Evolutionary conservation across 2,888 invertebrate genomes (phyloP), one percentile per base, ranked within the genome.

Genomic region (Diachrysia chrysitis): DNA sequence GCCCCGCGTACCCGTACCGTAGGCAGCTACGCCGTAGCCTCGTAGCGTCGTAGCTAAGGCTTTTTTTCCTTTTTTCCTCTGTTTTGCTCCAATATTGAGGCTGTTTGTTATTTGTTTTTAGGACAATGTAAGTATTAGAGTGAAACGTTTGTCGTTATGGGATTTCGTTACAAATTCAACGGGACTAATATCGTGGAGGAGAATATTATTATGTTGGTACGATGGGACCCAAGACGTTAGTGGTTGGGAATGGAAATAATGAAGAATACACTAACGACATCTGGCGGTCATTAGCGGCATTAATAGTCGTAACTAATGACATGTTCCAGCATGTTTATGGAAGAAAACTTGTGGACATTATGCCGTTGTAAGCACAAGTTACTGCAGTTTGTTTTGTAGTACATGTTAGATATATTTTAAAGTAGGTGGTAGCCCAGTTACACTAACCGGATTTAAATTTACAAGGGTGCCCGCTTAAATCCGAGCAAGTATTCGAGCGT

Each of bases 1-100:
- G 84, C 84, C 89, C 84, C 88, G 86, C 87, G 85, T 85, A 85
- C 79, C 78, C 79, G 80, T 84, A 81, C 75, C 88, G 88, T 89
- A 89, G 85, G 74, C 75, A 58, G 61, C 79, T 76, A 76, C 78
- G 71, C 68, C 88, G 88, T 89, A 88, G 87, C 85, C 72, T 75
- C 86, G 87, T 87, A 87, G 86, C 84, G 71, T 78, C 72, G 79
- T 78, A 87, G 85, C 85, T 77, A 83, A 80, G 82, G 85, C 85
- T 84, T 84, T 84, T 81, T 81, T 77, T 76, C 82, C 77, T 76
- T 78, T 78, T 73, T 80, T 71, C 79, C 71, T 75, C 63, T 74
- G 79, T 75, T 84, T 85, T 85, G 80, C 80, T 85, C 84, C 82
- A 83, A 89, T 88, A 88, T 88, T 82, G 83, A 82, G 67, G 56